Evolutionary conservation across 2,113 vertebrate genomes (phyloP).

Genomic region (Octodon degus): DNA sequence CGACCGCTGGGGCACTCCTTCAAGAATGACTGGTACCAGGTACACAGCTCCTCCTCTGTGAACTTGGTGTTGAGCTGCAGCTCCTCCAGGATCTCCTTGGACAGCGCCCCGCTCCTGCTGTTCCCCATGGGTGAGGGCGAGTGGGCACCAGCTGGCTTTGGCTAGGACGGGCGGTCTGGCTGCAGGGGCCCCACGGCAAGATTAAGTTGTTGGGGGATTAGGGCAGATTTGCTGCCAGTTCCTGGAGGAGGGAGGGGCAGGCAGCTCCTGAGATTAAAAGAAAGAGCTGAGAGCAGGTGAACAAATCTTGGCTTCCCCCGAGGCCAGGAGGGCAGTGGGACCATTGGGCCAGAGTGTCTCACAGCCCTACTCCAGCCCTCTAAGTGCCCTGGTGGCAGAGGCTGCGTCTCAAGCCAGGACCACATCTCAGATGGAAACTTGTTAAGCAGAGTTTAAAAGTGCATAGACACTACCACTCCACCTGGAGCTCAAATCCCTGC

Average conservation of each 20-base stretch:
- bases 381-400: rapidly evolving
- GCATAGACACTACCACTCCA: not conserved
- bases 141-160: not conserved
- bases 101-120: constrained; percentile 91
- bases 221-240: constrained; percentile 60
- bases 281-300: not conserved
- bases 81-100: constrained; percentile 94
- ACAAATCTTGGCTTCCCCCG: not conserved
- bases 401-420: not conserved
- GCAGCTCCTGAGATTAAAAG: constrained; percentile 56
- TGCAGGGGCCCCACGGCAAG: not conserved
- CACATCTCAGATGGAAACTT: rapidly evolving
- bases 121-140: constrained; percentile 90
- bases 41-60: constrained; percentile 89
- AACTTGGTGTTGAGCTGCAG: constrained; percentile 93
- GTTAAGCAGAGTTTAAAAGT: not conserved
- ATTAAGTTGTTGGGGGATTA: constrained; percentile 44
- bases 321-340: not conserved
- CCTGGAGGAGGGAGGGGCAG: constrained; percentile 41
- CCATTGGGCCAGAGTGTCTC: too few species aligned
- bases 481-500: not conserved
- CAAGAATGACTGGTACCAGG: constrained; percentile 95
- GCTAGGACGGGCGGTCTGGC: not conserved
- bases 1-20: constrained; percentile 93
- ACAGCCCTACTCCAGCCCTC: not conserved